Evolutionary conservation across 2,113 vertebrate species (phyloP).

Genomic region (Columba livia): DNA sequence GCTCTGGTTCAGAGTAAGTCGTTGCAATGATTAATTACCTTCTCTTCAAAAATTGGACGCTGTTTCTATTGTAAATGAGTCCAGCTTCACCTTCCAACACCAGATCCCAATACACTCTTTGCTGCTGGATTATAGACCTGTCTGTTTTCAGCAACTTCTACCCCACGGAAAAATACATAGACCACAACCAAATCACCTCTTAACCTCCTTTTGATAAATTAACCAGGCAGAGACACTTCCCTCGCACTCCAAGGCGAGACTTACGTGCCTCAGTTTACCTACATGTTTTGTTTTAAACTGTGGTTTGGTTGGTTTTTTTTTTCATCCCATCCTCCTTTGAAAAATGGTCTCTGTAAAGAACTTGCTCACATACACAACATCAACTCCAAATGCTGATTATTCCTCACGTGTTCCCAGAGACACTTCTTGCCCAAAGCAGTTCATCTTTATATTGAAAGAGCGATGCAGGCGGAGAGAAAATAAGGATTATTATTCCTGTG

Average conservation of each 20-base stretch:
- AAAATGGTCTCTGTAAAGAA: neutral
- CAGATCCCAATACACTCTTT: neutral
- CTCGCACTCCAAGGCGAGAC: neutral
- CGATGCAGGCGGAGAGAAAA: neutral
- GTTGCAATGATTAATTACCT: conserved; percentile 36
- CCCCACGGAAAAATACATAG: neutral
- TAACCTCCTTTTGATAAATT: neutral
- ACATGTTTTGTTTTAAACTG: neutral
- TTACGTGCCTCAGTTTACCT: neutral
- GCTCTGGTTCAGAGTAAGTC: neutral
- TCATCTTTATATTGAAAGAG: neutral
- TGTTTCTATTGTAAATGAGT: conserved; percentile 9
- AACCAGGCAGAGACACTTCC: neutral
- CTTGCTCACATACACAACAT: neutral
- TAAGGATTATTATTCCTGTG: neutral
- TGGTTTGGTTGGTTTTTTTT: neutral
- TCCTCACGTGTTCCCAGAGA: neutral
- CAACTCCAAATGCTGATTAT: neutral
- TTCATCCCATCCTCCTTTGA: neutral
- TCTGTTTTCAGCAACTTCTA: conserved; percentile 5
- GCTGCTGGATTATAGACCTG: conserved; percentile 44
- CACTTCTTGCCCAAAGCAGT: conserved; percentile 20
- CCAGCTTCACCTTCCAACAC: conserved; percentile 28
- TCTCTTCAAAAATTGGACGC: neutral
- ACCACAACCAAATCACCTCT: conserved; percentile 18